Base-by-base conservation (phyloP, 2,113 vertebrate species). In the Tachuris rubrigastra region DNA sequence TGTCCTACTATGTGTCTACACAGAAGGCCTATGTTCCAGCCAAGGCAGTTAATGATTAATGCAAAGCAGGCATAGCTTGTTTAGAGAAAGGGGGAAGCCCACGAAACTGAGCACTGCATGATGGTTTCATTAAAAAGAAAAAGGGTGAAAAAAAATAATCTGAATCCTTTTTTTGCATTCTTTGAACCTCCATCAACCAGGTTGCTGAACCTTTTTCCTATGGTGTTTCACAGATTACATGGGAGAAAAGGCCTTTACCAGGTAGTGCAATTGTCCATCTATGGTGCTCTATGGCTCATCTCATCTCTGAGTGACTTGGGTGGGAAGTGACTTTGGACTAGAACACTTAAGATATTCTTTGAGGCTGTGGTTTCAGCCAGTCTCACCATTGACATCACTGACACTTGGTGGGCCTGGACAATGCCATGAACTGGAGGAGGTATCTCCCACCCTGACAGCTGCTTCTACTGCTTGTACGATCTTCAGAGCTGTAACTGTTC, bases 1-100 rank as follows among this genome's bases (percentile, higher is more conserved):
- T 72, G 27, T 56, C 74, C 69, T 39, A 25, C 46, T 59, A 13
- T 81, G 6, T 55, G 33, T 49, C 96, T 94, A 37, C 58, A 60
- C 19, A 44, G 53, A 89, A 89, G 58, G 13, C 17, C 41, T 42
- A 39, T 33, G 42, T 46, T 88, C 52, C 83, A 89, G 67, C 12
- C 33, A 90, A 72, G 27, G n/a, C 10, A 85, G 92, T 88, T 79
- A 87, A 96, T 78, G 66, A 93, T 90, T 95, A 91, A 96, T 90
- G 76, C n/a, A 90, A 81, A 92, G 46, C 17, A 88, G 63, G 66
- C 16, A 50, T 2, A 65, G 15, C 10, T 80, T 60, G 16, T 74
- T 73, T 53, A 69, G 35, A 71, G 42, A 72, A 82, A 79, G 4
- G 1, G 6, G n/a, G 25, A 9, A 85, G 13, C 15, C 16, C 14